Base-by-base conservation (phyloP, 1,140 invertebrate genomes). In the Drosophila kohkoa region DNA sequence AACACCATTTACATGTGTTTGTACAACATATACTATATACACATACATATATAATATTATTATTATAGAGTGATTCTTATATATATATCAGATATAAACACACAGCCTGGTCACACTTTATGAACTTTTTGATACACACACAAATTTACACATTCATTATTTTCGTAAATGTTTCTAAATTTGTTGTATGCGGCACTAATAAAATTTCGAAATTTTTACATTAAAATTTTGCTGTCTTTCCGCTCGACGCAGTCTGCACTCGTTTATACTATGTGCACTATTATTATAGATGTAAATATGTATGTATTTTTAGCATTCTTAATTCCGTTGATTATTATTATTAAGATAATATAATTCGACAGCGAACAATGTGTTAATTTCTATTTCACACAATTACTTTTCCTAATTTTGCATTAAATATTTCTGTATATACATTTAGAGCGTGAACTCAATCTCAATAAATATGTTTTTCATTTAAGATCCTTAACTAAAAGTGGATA, bases 131-230 rank as follows among this genome's bases (percentile, higher is more conserved):
- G 30, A 41, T 52, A 32, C 51, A 32, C 28, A 52, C 28, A 52
- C 51, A 52, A 51, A 32, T 32, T 28, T 41, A 20, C 46, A 38
- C 15, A 38, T 16, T 8, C n/a, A 55, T 55, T 58, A 25, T 48
- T 60, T 45, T 60, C 20, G 57, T 46, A 20, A 25, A 62, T 30
- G 16, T 52, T 74, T 68, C 46, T 64, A 64, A 75, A 54, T 75
- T 60, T 48, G 69, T 65, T 76, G 68, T 54, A 51, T 68, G 60
- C 46, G 10, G 49, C 69, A 60, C 48, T 65, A 30, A 59, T 58
- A 62, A 63, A 72, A 79, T 79, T 72, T 79, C 60, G 57, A 75
- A 63, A 76, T 58, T 73, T 57, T 62, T 48, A 41, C 49, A 72
- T 64, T 62, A 20, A 41, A 66, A 66, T 64, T 54, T 46, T 51